Base-by-base conservation (phyloP, 2,113 vertebrate genomes). In the Collichthys lucidus region DNA sequence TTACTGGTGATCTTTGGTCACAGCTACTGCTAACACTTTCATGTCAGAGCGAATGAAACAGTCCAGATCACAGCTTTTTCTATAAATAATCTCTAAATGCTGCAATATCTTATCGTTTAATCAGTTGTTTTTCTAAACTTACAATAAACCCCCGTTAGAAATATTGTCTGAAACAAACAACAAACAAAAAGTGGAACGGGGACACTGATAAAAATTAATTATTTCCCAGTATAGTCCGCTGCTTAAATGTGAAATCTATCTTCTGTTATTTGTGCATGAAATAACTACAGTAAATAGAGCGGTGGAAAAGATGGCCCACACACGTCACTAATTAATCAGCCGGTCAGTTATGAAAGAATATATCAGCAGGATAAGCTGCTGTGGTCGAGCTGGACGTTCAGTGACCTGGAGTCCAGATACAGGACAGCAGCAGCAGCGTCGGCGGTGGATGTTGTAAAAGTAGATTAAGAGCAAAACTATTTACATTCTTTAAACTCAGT, bases 381-480 rank as follows among this genome's bases (percentile, higher is more conserved):
- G 24, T 12, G 63, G 17, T 63, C 3, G 10, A 26, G 40, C 20
- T 42, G 20, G 22, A 24, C 0, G 46, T 62, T 67, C 56, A 63
- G 68, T 55, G 67, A 69, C 66, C 77, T 40, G 17, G 3, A 59
- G n/a, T 24, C n/a, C 74, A 62, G 47, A 47, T 11, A 5, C 6
- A 29, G 65, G 56, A 60, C 55, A 20, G 53, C 46, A 46, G 53
- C 53, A 53, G 7, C 29, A 3, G 63, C 1, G 8, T 7, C 8
- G 8, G 35, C 35, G 7, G 35, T 1, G 35, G 50, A 71, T 63
- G 63, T 65, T 70, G 35, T 11, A 61, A 74, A 40, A 74, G 20
- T 26, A 73, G 52, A 66, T 74, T 66, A 73, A 53, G 26, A 67
- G 20, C 49, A 70, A 74, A 74, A 86, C 22, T 77, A 67, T 86